Evolutionary conservation across 2,797 vertebrate species (phyloP).

Genomic region (Carduelis carduelis): DNA sequence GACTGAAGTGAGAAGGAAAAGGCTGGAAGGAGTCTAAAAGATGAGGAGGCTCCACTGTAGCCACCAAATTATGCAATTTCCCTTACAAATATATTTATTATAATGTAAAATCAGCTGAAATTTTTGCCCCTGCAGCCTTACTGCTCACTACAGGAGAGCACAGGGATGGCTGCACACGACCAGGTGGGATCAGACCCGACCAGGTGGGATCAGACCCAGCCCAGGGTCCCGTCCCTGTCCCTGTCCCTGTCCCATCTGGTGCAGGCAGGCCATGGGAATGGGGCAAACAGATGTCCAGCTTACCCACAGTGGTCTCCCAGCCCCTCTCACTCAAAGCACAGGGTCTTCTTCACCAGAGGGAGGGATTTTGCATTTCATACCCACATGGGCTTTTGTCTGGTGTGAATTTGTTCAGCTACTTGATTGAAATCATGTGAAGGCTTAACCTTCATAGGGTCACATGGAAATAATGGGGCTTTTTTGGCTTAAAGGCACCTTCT

Average conservation of each 20-base stretch:
- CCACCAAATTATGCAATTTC: not conserved
- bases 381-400: not conserved
- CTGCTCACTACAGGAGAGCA: not conserved
- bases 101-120: not conserved
- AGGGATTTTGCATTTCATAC: not conserved
- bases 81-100: not conserved
- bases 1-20: not conserved
- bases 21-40: not conserved
- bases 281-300: not conserved
- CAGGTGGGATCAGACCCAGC: not conserved
- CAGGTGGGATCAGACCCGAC: not conserved
- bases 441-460: not conserved
- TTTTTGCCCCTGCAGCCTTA: not conserved
- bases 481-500: not conserved
- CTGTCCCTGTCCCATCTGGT: not conserved
- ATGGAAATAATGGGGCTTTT: accelerated
- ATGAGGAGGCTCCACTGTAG: not conserved
- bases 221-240: accelerated
- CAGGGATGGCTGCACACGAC: not conserved
- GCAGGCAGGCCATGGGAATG: not conserved
- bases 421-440: not conserved
- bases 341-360: not conserved
- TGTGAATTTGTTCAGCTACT: not conserved
- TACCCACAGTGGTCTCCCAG: not conserved
- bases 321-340: not conserved